A percentile compares a stretch with the other conserved stretches of the same genome.
phyloP scores from a whole-genome alignment of 1,140 invertebrate genomes.

The Neelides sp. region DNA sequence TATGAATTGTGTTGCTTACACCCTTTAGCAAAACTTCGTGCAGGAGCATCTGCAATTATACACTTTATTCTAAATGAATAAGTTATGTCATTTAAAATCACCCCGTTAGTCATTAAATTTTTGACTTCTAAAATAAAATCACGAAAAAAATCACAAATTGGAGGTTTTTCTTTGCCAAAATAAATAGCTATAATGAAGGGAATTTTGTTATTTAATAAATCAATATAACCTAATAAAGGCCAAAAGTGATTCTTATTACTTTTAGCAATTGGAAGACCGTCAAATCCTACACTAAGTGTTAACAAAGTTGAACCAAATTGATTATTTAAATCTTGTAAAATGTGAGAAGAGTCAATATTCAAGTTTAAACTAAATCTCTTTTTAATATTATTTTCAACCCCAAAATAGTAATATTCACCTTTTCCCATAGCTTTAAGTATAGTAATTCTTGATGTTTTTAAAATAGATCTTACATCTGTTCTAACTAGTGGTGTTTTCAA shows the following conservation, averaged over 20 bases:
- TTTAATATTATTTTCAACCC: too few species aligned
- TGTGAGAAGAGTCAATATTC: too few species aligned
- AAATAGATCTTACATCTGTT: too few species aligned
- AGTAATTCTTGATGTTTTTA: too few species aligned
- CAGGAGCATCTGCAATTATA: constrained; percentile 6
- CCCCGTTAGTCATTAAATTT: background rate
- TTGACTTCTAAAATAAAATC: background rate
- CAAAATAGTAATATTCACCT: too few species aligned
- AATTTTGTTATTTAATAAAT: background rate
- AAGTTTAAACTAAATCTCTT: too few species aligned
- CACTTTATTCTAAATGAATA: constrained; percentile 1
- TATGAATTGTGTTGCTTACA: constrained; percentile 4
- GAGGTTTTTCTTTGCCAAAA: constrained; percentile 1
- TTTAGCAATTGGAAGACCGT: constrained; percentile 5
- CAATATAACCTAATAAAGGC: background rate
- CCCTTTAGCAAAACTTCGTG: background rate
- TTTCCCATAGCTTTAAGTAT: too few species aligned
- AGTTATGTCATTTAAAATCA: background rate
- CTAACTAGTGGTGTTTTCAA: too few species aligned
- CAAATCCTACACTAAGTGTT: background rate
- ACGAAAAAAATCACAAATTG: background rate
- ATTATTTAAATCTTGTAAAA: too few species aligned
- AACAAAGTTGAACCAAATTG: too few species aligned
- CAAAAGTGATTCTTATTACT: constrained; percentile 10
- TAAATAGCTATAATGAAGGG: constrained; percentile 1